Percentiles rank a stretch among this genome's conserved stretches.
Evolutionary conservation across 2,113 vertebrate species (phyloP).

Genomic region (Pterophyllum scalare): DNA sequence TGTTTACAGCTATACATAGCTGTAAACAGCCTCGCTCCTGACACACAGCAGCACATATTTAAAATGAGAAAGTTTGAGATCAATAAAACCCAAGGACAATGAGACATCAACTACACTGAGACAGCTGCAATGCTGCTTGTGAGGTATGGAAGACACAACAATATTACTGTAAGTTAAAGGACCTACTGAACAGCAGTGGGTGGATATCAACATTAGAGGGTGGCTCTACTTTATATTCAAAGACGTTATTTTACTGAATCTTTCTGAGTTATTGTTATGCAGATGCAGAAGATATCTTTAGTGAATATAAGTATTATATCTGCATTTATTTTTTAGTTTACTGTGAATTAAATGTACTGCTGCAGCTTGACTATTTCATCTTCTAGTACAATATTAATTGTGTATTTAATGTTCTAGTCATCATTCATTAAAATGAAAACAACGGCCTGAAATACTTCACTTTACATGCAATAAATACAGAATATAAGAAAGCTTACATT

Average conservation of each 20-base stretch:
- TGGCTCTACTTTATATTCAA: not conserved
- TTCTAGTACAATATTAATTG: not conserved
- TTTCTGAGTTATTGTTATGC: not conserved
- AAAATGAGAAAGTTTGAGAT: slow-evolving; percentile 73
- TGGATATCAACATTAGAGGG: not conserved
- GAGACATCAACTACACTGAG: slow-evolving; percentile 22
- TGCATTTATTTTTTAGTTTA: not conserved
- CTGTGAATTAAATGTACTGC: not conserved
- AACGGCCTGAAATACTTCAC: not conserved
- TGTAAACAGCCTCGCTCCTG: slow-evolving; percentile 64
- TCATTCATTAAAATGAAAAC: not conserved
- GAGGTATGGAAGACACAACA: not conserved
- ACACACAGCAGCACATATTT: slow-evolving; percentile 54
- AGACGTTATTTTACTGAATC: not conserved
- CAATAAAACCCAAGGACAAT: slow-evolving; percentile 68
- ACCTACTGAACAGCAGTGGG: not conserved
- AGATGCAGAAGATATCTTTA: too few relatives aligned
- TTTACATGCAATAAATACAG: not conserved
- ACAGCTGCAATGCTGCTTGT: not conserved
- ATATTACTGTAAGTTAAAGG: slow-evolving; percentile 10
- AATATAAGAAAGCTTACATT: not conserved
- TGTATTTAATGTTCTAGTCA: not conserved
- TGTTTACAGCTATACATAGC: slow-evolving; percentile 68
- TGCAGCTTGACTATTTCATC: not conserved
- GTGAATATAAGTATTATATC: not conserved